phyloP scores from a whole-genome alignment of 2,113 vertebrate species.

The Prionailurus bengalensis region DNA sequence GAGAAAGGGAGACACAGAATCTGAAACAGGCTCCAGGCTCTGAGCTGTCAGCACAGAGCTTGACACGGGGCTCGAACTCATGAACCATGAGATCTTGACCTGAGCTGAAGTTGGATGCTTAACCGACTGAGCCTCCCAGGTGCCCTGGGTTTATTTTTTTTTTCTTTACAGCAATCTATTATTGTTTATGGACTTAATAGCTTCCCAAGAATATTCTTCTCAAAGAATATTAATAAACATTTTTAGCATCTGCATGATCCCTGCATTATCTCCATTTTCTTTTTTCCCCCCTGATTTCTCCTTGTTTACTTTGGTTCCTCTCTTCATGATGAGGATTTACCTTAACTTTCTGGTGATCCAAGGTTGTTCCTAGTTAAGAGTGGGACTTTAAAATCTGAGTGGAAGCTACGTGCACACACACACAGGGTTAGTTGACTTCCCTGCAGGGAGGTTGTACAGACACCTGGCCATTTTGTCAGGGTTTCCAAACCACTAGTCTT shows the following conservation, averaged over 20 bases:
- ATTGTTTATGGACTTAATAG: conserved; percentile 20
- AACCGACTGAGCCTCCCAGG: too few relatives aligned
- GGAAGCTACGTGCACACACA: background rate
- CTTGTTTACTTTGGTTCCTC: background rate
- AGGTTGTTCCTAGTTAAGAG: background rate
- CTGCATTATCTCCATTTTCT: background rate
- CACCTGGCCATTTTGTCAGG: background rate
- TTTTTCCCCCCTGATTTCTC: background rate
- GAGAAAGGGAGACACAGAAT: too few relatives aligned
- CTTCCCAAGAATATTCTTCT: background rate
- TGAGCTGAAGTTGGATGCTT: too few relatives aligned
- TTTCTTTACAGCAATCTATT: background rate
- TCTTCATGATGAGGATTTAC: background rate
- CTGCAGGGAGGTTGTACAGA: background rate
- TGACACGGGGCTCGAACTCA: too few relatives aligned
- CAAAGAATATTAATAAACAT: background rate
- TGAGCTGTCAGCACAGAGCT: too few relatives aligned
- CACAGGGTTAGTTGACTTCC: background rate
- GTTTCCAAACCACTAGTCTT: background rate
- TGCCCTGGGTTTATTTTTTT: background rate
- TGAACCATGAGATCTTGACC: too few relatives aligned
- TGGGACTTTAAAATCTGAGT: background rate
- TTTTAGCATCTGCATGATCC: background rate
- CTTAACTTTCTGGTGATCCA: background rate
- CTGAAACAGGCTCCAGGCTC: too few relatives aligned